Evolutionary conservation across 53 echinoderm and acorn worm species (phyloP).

Genomic region (Temnopleurus reevesii): DNA sequence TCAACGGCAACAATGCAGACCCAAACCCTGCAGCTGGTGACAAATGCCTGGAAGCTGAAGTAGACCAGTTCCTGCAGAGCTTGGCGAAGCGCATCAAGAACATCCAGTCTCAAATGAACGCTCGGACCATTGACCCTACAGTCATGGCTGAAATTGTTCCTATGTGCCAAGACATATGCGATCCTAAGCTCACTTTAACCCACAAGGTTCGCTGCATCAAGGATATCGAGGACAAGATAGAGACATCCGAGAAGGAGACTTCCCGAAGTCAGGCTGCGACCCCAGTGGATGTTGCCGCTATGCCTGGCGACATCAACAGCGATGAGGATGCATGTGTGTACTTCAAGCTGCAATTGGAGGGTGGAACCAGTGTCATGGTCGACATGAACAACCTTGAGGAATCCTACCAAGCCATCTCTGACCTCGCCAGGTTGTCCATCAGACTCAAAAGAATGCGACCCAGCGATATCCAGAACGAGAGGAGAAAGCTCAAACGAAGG

Average conservation of each 20-base stretch:
- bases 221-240: constrained; percentile 29
- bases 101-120: constrained; percentile 11
- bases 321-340: constrained; percentile 40
- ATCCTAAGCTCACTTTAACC: constrained; percentile 25
- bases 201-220: constrained; percentile 12
- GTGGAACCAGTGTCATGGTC: constrained; percentile 9
- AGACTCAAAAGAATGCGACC: not conserved
- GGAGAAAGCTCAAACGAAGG: not conserved
- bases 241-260: not conserved
- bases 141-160: constrained; percentile 35
- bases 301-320: constrained; percentile 2
- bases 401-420: not conserved
- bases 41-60: not conserved
- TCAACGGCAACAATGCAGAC: constrained; percentile 18
- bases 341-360: constrained; percentile 32
- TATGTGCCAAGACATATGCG: constrained; percentile 46
- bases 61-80: constrained; percentile 21
- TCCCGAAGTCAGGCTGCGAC: constrained; percentile 30
- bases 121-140: constrained; percentile 23
- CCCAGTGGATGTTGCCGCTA: constrained; percentile 17
- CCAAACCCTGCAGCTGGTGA: not conserved
- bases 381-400: constrained; percentile 32
- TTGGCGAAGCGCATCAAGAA: constrained; percentile 39
- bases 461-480: not conserved
- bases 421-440: not conserved